Evolutionary conservation across 2,888 invertebrate species (phyloP), one percentile per base, ranked within the genome.

Genomic region (Ellobium chinense): DNA sequence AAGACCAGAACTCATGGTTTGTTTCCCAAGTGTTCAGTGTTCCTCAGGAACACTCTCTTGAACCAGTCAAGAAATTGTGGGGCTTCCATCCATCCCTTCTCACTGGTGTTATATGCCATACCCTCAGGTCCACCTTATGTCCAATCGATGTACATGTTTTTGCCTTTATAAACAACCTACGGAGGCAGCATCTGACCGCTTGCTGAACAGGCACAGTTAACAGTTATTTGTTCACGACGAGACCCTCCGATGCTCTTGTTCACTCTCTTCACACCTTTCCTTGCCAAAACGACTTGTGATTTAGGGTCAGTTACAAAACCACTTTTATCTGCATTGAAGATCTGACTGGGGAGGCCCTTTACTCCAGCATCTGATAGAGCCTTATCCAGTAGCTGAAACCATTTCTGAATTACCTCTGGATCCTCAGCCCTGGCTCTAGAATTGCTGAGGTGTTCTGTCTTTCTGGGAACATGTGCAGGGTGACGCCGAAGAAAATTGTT

Each of bases 101-200:
- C 12, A 56, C 72, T 72, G 56, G 72, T 72, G 3, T 4, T 54
- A 29, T 29, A 72, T 29, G 21, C 27, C n/a, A 31, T 12, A 14
- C 29, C 65, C n/a, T n/a, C 62, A 29, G 73, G 81, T 36, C 83
- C 80, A 72, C 78, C 82, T 21, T 21, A 18, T 37, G 34, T 72
- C 82, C 82, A 82, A 31, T 62, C 68, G n/a, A 37, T 36, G 56
- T 82, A 82, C 65, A 82, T 34, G 62, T 82, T 76, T 62, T 77
- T 82, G 5, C 77, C 72, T 54, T 80, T 75, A 60, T 82, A 82
- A 29, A 77, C 80, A 18, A 82, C 77, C 65, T 77, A 82, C 21
- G 82, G 82, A 60, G 82, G 80, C 34, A 76, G 63, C n/a, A 76
- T n/a, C 37, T 81, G 24, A 9, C 80, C 82, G 56, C 36, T 66